Base-by-base conservation (phyloP, 2,888 invertebrate genomes). In the Thera obeliscata region DNA sequence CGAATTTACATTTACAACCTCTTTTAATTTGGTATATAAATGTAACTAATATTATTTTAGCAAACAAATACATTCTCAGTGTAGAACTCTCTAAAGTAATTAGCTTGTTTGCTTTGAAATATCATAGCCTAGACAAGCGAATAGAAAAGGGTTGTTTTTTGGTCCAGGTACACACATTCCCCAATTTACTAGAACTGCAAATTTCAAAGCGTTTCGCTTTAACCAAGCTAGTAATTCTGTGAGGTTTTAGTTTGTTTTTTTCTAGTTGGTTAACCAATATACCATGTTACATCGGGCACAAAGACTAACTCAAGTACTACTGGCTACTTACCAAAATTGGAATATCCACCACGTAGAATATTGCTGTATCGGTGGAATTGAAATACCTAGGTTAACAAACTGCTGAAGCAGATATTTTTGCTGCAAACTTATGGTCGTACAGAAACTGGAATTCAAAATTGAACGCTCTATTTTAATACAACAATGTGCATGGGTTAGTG, bases 291-390 rank as follows among this genome's bases (percentile, higher is more conserved):
- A 41, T 41, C 41, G 41, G 2, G 43, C 43, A 46, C 43, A 46
- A 46, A 35, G 56, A 56, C 56, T 55, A 55, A n/a, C 61, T 54
- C 22, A 48, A 36, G 22, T n/a, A 52, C 4, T 43, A 22, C 55
- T 12, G 35, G 48, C 48, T 49, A 36, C 38, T 56, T 46, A 36
- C 50, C 38, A 48, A 62, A 56, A 62, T 41, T 50, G 63, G 50
- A 56, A 56, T 56, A 33, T n/a, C 49, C 41, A 56, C 56, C 63
- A 62, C 49, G 49, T 49, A 41, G 56, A 56, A 63, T 49, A 56
- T 50, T 56, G 62, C 56, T 46, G 33, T 46, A 9, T 46, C 38
- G 41, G 56, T 8, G 8, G 56, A 57, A 56, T 63, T 50, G 50
- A 56, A 62, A 62, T 62, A 62, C 38, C 36, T 54, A 61, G 8